Evolutionary conservation across 2,797 vertebrate species (phyloP).

Genomic region (Acrossocheilus wenchowensis): DNA sequence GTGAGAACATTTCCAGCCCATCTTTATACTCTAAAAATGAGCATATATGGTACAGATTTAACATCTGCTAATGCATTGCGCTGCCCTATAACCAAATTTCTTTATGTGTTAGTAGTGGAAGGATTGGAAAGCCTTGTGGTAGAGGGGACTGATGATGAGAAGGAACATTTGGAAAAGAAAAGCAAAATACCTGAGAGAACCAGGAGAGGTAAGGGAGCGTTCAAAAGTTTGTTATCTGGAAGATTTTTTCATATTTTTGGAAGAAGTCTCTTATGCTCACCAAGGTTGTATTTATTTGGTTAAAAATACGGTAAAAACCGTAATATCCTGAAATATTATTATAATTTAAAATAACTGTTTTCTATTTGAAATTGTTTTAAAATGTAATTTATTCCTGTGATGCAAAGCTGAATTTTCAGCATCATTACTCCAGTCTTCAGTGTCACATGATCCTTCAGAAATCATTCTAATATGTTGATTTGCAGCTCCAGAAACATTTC

Average conservation of each 20-base stretch:
- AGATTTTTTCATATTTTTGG: background rate
- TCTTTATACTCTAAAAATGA: background rate
- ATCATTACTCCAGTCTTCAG: background rate
- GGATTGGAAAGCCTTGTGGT: slow-evolving; percentile 41
- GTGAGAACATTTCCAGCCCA: slow-evolving; percentile 53
- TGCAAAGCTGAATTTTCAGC: background rate
- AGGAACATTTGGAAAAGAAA: slow-evolving; percentile 44
- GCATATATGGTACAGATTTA: background rate
- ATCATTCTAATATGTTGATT: background rate
- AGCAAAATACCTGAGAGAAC: slow-evolving; percentile 34
- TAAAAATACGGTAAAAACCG: too few relatives aligned
- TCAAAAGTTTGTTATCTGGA: background rate
- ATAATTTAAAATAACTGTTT: background rate
- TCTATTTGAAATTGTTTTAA: background rate
- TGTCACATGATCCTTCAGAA: too few relatives aligned
- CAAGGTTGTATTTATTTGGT: background rate
- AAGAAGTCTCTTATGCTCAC: background rate
- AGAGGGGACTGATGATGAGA: slow-evolving; percentile 1
- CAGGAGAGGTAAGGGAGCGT: slow-evolving; percentile 61
- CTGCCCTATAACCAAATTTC: slow-evolving; percentile 4
- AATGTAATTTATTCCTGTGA: background rate
- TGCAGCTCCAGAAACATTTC: background rate
- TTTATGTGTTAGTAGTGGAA: slow-evolving; percentile 61
- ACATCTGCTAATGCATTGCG: background rate
- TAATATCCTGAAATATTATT: background rate